Evolutionary conservation across 2,113 vertebrate species (phyloP).

Genomic region (Panurus biarmicus): DNA sequence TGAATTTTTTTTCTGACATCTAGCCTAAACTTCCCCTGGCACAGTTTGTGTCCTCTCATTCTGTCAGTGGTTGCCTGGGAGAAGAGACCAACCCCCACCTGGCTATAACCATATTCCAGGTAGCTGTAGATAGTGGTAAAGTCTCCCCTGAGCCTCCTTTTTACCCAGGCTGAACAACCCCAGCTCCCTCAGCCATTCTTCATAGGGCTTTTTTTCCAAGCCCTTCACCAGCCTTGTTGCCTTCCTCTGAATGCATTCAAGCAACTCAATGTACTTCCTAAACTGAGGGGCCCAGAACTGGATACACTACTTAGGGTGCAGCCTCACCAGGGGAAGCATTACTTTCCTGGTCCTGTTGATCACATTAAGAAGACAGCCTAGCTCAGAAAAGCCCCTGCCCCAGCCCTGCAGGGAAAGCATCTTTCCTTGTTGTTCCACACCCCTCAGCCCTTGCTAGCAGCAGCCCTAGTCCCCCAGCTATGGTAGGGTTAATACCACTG

Average conservation of each 20-base stretch:
- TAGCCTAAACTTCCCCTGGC: not conserved
- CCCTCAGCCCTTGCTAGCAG: not conserved
- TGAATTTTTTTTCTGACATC: not conserved
- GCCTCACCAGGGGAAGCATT: not conserved
- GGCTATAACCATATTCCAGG: too few species aligned
- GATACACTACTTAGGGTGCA: not conserved
- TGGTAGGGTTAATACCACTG: not conserved
- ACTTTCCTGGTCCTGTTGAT: not conserved
- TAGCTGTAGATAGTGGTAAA: not conserved
- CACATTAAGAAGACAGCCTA: not conserved
- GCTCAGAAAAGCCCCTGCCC: not conserved
- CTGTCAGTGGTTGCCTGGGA: not conserved
- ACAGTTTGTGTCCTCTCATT: not conserved
- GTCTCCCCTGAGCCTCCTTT: not conserved
- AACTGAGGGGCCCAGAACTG: not conserved
- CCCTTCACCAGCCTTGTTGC: not conserved
- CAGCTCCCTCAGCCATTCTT: not conserved
- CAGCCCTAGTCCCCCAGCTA: not conserved
- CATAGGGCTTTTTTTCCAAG: not conserved
- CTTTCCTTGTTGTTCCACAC: not conserved
- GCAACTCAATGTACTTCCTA: not conserved
- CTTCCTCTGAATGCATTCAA: not conserved
- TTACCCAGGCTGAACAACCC: not conserved
- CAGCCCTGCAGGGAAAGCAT: not conserved
- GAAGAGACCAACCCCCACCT: not conserved